phyloP scores from a whole-genome alignment of 2,797 vertebrate species.

The Lutjanus campechanus region DNA sequence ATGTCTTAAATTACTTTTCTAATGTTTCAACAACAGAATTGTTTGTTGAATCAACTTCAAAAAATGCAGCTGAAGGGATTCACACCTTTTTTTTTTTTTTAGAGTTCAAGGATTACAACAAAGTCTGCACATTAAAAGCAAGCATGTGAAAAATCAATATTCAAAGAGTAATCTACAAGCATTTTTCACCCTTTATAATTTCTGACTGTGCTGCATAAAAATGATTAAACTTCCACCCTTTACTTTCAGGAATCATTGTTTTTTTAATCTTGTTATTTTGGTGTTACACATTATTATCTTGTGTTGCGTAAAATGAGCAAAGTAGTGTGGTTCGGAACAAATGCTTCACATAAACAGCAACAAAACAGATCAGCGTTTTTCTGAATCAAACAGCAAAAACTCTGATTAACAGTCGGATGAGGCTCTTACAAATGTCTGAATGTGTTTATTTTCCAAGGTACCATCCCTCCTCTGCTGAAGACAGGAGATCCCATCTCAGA shows the following conservation, averaged over 20 bases:
- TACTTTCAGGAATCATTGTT: background rate
- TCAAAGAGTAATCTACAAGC: background rate
- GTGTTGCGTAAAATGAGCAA: conserved; percentile 3
- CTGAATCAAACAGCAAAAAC: background rate
- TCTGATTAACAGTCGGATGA: background rate
- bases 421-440: conserved; percentile 7
- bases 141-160: conserved; percentile 14
- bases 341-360: background rate
- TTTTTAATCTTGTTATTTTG: background rate
- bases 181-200: background rate
- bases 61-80: background rate
- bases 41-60: conserved; percentile 20
- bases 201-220: background rate
- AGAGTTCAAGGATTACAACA: background rate
- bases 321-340: background rate
- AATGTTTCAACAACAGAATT: background rate
- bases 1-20: background rate
- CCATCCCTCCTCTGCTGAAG: conserved; percentile 96
- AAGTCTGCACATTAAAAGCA: conserved; percentile 7
- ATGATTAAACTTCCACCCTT: background rate
- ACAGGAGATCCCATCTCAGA: conserved; percentile 93
- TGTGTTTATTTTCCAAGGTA: conserved; percentile 84
- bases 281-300: background rate
- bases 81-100: background rate
- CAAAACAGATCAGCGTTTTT: background rate